phyloP scores from a whole-genome alignment of 2,113 vertebrate species.

The Otus sunia region DNA sequence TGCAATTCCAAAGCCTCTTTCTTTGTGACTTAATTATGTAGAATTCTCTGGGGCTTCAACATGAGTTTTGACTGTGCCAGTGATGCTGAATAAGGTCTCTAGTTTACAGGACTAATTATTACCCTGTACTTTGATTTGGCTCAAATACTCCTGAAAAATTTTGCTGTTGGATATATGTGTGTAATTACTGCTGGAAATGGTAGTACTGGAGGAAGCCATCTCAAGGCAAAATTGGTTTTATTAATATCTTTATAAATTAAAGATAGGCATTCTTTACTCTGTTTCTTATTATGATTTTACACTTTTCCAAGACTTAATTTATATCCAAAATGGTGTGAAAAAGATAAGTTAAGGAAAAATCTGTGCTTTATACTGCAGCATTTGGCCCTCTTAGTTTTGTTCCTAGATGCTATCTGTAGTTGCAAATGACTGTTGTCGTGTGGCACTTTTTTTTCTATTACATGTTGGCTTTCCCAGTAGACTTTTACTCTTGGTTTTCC shows the following conservation, averaged over 20 bases:
- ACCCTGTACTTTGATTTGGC: background rate
- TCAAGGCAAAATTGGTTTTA: constrained; percentile 34
- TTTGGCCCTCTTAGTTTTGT: background rate
- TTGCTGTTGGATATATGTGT: background rate
- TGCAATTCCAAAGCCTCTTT: background rate
- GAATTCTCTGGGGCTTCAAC: background rate
- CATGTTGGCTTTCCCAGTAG: background rate
- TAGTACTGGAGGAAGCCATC: background rate
- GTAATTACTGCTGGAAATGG: background rate
- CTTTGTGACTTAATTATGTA: background rate
- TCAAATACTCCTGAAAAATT: background rate
- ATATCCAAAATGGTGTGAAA: background rate
- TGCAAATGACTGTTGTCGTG: background rate
- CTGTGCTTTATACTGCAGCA: background rate
- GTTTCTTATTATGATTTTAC: background rate
- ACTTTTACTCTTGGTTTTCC: background rate
- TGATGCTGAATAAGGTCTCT: background rate
- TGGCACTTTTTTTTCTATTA: background rate
- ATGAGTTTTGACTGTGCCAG: background rate
- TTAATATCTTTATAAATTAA: constrained; percentile 11
- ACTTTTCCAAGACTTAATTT: background rate
- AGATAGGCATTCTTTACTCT: background rate
- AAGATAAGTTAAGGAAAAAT: background rate
- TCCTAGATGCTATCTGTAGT: background rate
- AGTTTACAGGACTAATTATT: constrained; percentile 36